Percentiles rank a stretch among this genome's conserved stretches.
Evolutionary conservation across 2,797 vertebrate genomes (phyloP).

Genomic region (Ptychobarbus kaznakovi): DNA sequence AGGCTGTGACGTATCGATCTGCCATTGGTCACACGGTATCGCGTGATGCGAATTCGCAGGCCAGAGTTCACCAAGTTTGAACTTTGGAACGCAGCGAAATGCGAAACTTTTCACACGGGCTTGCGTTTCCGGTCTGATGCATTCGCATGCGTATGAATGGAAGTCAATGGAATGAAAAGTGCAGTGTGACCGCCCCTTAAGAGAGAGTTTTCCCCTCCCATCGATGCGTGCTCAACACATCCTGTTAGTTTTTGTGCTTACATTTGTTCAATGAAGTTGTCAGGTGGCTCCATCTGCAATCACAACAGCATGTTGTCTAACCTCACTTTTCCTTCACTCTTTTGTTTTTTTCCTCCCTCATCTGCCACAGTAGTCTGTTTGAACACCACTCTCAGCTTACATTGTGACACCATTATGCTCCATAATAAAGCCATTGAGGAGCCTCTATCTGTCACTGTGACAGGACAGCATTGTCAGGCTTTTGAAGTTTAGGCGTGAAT

Average conservation of each 20-base stretch:
- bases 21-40: no score
- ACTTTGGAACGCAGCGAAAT: no score
- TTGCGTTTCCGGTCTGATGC: no score
- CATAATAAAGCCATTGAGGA: constrained; percentile 68
- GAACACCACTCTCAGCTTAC: constrained; percentile 28
- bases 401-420: constrained; percentile 4
- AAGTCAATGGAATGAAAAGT: no score
- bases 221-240: not conserved
- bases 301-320: constrained; percentile 22
- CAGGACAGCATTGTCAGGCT: constrained; percentile 76
- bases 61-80: no score
- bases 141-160: no score
- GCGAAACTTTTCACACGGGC: no score
- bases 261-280: constrained; percentile 23
- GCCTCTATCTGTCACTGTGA: constrained; percentile 78
- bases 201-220: not conserved
- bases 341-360: not conserved
- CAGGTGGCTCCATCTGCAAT: constrained; percentile 17
- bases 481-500: constrained; percentile 66
- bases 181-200: not conserved
- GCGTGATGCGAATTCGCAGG: no score
- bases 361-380: constrained; percentile 25
- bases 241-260: constrained; percentile 1
- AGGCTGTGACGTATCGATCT: no score
- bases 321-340: constrained; percentile 15